Conservation (phyloP, 2,113 vertebrate genomes). For the Nannospalax galili region DNA sequence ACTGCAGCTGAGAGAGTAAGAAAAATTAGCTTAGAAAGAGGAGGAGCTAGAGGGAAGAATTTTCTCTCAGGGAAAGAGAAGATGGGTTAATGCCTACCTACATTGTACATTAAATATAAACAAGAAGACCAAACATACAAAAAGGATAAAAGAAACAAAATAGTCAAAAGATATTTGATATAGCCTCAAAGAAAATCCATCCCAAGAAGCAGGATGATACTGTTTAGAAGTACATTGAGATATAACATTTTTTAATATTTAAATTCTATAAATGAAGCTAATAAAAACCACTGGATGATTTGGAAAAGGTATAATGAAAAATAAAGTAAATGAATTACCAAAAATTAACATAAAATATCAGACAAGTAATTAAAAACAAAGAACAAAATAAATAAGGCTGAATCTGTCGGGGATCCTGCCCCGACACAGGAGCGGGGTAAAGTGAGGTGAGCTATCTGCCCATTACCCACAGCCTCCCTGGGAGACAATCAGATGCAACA, state of each 20-base stretch:
- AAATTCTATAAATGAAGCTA: slow-evolving; percentile 8
- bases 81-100: not conserved
- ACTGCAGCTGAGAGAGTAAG: not conserved
- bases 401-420: too few species aligned
- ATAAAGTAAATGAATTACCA: not conserved
- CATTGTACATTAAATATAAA: not conserved
- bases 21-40: not conserved
- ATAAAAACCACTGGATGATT: not conserved
- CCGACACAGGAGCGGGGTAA: too few species aligned
- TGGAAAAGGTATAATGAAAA: not conserved
- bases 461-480: too few species aligned
- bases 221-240: not conserved
- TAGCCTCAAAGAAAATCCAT: not conserved
- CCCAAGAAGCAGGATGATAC: not conserved
- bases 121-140: not conserved
- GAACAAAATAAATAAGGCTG: not conserved
- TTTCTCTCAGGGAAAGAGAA: not conserved
- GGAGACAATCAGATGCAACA: too few species aligned
- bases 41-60: not conserved
- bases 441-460: too few species aligned
- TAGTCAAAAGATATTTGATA: not conserved
- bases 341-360: not conserved
- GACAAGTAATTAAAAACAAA: not conserved
- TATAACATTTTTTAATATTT: not conserved
- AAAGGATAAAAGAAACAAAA: not conserved